phyloP scores from a whole-genome alignment of 2,888 invertebrate species.

The Podabrus alpinus region DNA sequence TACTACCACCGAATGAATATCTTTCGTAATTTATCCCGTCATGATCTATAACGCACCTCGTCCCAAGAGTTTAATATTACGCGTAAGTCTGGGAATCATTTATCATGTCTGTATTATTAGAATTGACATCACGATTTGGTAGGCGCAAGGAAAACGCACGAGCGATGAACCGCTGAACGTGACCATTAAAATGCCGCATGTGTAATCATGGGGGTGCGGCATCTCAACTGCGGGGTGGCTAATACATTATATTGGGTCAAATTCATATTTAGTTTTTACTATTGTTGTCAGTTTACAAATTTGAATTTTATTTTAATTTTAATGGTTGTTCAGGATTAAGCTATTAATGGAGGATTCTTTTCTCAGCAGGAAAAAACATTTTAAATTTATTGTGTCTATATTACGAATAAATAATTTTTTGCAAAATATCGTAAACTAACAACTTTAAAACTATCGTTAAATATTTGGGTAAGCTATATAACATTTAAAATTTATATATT shows the following conservation, averaged over 20 bases:
- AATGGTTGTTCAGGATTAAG: background rate
- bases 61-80: slow-evolving; percentile 39
- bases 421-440: background rate
- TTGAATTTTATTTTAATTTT: background rate
- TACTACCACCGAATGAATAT: slow-evolving; percentile 30
- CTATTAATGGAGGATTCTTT: background rate
- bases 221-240: slow-evolving; percentile 17
- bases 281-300: slow-evolving; percentile 9
- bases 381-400: background rate
- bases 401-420: background rate
- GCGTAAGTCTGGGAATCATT: slow-evolving; percentile 40
- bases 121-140: slow-evolving; percentile 56
- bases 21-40: slow-evolving; percentile 26
- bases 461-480: no score
- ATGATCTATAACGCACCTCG: slow-evolving; percentile 29
- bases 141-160: slow-evolving; percentile 59
- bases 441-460: no score
- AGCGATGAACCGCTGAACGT: slow-evolving; percentile 43
- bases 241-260: slow-evolving; percentile 15
- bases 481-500: no score
- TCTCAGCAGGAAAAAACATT: background rate
- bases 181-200: slow-evolving; percentile 44
- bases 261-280: slow-evolving; percentile 20
- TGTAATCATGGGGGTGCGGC: slow-evolving; percentile 34
- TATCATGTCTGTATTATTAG: slow-evolving; percentile 40